Percentiles rank a stretch among this genome's conserved stretches.
Conservation (phyloP, 2,113 vertebrate species). For the Lanius collurio region DNA sequence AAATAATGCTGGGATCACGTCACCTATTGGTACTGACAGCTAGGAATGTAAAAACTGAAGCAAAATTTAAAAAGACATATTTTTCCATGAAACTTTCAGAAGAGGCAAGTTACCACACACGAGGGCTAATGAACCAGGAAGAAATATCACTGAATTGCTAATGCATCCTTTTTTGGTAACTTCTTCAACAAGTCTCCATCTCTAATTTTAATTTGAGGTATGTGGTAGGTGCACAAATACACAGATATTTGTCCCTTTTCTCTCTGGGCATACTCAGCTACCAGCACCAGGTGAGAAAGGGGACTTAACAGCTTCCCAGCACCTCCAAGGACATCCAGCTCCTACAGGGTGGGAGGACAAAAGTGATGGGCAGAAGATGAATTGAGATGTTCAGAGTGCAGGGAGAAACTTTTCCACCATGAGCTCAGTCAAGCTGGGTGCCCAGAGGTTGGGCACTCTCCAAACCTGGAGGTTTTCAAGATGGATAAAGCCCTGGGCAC, state of each 20-base stretch:
- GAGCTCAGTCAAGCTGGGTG: background rate
- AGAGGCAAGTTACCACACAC: fast-evolving
- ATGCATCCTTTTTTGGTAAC: background rate
- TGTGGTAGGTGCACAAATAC: background rate
- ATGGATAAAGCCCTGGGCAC: background rate
- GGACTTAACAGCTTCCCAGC: background rate
- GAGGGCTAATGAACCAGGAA: background rate
- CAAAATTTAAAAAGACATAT: fast-evolving
- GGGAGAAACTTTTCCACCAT: background rate
- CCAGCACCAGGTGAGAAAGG: background rate
- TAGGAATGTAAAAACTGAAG: background rate
- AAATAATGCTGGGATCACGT: background rate
- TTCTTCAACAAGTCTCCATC: background rate
- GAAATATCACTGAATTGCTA: background rate
- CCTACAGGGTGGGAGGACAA: background rate
- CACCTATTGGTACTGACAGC: background rate
- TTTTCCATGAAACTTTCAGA: background rate
- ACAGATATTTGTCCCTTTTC: background rate
- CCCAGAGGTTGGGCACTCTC: background rate
- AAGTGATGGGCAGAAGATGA: background rate
- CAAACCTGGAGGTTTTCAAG: background rate
- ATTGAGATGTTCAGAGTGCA: background rate
- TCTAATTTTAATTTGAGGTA: background rate
- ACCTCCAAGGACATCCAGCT: background rate
- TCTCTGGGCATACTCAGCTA: background rate